Evolutionary conservation across 1,140 invertebrate genomes (phyloP), one percentile per base, ranked within the genome.

Genomic region (Atta cephalotes): DNA sequence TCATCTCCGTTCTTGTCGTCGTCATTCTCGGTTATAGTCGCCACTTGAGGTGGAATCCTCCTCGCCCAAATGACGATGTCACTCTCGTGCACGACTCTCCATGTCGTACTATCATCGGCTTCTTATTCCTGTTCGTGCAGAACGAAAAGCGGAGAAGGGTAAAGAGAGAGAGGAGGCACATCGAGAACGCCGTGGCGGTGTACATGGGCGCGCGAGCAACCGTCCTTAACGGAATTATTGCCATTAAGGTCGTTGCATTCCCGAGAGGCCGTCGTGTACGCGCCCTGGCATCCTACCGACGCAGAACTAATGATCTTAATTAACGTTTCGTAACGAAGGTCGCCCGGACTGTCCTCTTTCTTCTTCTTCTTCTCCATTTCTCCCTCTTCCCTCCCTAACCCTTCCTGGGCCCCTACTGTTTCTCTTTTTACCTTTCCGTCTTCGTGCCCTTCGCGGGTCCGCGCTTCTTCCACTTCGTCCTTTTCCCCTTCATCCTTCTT

Each of bases 251-350:
- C 90, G 89, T 72, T 87, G 89, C 91, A 92, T 92, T 90, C 92
- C 92, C 89, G 87, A 91, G 90, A 91, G 92, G 90, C 87, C 84
- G 91, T 90, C 88, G 92, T 90, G 91, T 89, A 92, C 87, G 88
- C 91, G 88, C 76, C 87, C 87, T 85, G 91, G 92, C 91, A 94
- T 94, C 89, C 90, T 87, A 89, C 91, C 92, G 90, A 92, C 91
- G 92, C 92, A 93, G 92, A 93, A 92, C 93, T 94, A 94, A 94
- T 94, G 93, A 94, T 94, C 93, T 94, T 94, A 95, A 95, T 95
- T 94, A 94, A 94, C 93, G 92, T 94, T 94, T 94, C 90, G 92
- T 92, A 93, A 94, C 92, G 92, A 93, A 93, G 92, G 91, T 92
- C 92, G 91, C 71, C 88, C 82, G 76, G 87, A 88, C 86, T 78